phyloP scores from a whole-genome alignment of 2,797 vertebrate genomes.

The Bradypodion ventrale region DNA sequence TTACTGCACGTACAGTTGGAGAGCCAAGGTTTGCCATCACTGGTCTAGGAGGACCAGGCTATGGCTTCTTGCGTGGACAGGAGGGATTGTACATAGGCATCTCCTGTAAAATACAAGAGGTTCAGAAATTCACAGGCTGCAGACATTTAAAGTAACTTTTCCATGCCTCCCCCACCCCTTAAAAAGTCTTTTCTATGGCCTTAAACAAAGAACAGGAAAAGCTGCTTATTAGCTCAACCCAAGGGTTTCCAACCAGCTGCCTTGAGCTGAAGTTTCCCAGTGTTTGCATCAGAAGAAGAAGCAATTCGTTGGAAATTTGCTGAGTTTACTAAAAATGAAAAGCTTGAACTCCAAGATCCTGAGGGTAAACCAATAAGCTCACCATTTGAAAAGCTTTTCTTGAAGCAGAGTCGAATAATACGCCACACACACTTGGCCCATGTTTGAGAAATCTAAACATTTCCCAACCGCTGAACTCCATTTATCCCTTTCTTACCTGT shows the following conservation, averaged over 20 bases:
- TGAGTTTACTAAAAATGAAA: background rate
- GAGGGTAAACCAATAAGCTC: background rate
- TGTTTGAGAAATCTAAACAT: background rate
- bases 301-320: background rate
- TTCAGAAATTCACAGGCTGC: slow-evolving; percentile 53
- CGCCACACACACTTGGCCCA: background rate
- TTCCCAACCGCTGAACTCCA: slow-evolving; percentile 16
- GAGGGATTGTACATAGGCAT: slow-evolving; percentile 30
- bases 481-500: background rate
- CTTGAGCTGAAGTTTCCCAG: background rate
- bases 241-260: background rate
- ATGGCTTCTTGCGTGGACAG: slow-evolving; percentile 17
- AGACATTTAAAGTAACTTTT: slow-evolving; percentile 29
- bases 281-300: background rate
- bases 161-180: background rate
- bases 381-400: background rate
- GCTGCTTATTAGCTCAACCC: background rate
- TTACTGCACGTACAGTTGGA: no score
- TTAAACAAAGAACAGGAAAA: background rate
- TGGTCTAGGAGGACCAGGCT: background rate
- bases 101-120: slow-evolving; percentile 55
- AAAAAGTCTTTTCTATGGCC: background rate
- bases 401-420: no score
- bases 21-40: no score
- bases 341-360: background rate